Conservation (phyloP, 2,113 vertebrate genomes). For the Catagonus wagneri region DNA sequence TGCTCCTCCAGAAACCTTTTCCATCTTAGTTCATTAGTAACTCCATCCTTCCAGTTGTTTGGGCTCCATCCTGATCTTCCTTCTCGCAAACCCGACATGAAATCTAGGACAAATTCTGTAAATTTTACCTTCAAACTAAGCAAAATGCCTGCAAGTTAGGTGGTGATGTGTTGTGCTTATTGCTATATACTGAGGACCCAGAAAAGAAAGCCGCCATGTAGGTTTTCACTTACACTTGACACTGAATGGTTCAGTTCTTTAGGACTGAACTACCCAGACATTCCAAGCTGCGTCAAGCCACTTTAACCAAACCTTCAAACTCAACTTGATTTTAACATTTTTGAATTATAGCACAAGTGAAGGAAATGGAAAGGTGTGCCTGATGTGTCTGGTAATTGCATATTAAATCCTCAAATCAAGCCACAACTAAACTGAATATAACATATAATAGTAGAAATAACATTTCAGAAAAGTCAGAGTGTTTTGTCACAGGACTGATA, state of each 20-base stretch:
- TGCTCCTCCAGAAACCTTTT: not conserved
- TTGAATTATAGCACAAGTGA: not conserved
- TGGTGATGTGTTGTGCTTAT: not conserved
- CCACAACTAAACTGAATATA: not conserved
- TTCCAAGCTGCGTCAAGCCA: not conserved
- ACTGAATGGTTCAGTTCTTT: not conserved
- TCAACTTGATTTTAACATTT: not conserved
- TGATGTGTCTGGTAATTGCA: not conserved
- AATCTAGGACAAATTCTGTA: not conserved
- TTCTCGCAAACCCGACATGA: not conserved
- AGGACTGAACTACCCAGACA: not conserved
- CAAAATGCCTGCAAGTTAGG: not conserved
- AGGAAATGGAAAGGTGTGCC: not conserved
- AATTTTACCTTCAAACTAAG: not conserved
- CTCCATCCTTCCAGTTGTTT: not conserved
- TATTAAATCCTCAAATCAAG: not conserved
- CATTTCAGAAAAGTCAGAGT: not conserved
- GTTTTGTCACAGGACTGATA: not conserved
- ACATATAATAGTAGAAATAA: not conserved
- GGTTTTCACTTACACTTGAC: not conserved
- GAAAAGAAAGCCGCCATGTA: not conserved
- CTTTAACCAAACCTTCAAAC: not conserved
- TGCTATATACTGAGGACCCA: not conserved
- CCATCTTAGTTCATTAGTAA: not conserved
- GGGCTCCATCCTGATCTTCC: not conserved